Percentiles rank a stretch among this genome's conserved stretches.
Conservation (phyloP, 2,888 invertebrate genomes). For the Andrena fulva region DNA sequence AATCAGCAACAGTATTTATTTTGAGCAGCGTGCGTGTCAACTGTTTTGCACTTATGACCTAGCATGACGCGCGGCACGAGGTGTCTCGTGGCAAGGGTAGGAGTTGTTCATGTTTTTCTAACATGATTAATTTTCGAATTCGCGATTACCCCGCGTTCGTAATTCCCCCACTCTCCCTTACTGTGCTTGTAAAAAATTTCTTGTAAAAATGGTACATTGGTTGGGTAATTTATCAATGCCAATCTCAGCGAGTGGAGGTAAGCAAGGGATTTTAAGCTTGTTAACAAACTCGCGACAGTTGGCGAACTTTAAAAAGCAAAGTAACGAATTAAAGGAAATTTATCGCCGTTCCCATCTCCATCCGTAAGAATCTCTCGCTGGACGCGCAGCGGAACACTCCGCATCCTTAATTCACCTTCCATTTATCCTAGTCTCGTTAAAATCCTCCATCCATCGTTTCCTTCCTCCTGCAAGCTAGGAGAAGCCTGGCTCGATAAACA, state of each 20-base stretch:
- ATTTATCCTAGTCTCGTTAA: conserved; percentile 26
- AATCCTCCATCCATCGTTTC: conserved; percentile 17
- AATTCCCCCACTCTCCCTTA: too few relatives aligned
- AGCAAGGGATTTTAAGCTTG: not conserved
- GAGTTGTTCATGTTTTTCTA: too few relatives aligned
- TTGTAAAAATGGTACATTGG: too few relatives aligned
- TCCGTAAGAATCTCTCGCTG: not conserved
- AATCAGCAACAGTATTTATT: too few relatives aligned
- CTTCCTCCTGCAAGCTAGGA: not conserved
- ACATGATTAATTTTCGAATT: too few relatives aligned
- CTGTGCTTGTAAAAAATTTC: too few relatives aligned
- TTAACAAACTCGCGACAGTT: conserved; percentile 7
- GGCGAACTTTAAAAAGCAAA: not conserved
- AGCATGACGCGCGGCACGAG: too few relatives aligned
- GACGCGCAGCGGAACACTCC: not conserved
- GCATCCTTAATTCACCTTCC: conserved; percentile 19
- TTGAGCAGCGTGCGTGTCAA: too few relatives aligned
- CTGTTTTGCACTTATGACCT: too few relatives aligned
- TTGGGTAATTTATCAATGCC: too few relatives aligned
- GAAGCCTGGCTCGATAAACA: conserved; percentile 5
- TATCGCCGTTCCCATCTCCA: not conserved
- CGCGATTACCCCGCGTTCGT: too few relatives aligned
- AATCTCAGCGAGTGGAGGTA: not conserved
- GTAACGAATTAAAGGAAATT: conserved; percentile 23
- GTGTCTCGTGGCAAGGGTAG: too few relatives aligned